Conservation (phyloP, 2,797 vertebrate species). For the Protosalanx chinensis region DNA sequence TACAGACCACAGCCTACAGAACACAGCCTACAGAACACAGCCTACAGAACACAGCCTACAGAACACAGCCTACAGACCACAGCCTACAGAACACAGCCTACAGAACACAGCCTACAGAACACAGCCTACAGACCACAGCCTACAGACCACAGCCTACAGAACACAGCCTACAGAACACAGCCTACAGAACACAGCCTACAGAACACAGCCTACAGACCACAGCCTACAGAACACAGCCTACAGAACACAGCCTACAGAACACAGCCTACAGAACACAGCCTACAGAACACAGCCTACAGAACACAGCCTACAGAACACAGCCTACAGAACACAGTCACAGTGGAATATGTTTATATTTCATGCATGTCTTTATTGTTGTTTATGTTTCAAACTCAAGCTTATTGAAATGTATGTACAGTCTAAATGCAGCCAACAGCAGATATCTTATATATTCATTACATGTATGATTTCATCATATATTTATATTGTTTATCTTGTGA, state of each 20-base stretch:
- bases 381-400: constrained; percentile 27
- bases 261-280: neutral
- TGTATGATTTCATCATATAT: constrained; percentile 13
- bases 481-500: constrained; percentile 23
- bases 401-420: constrained; percentile 35
- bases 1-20: constrained; percentile 1
- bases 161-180: constrained; percentile 5
- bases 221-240: too few relatives aligned
- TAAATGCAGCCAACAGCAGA: constrained; percentile 33
- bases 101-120: neutral
- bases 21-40: too few relatives aligned
- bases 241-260: too few relatives aligned
- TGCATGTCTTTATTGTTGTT: constrained; percentile 20
- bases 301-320: too few relatives aligned
- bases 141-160: too few relatives aligned
- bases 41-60: too few relatives aligned
- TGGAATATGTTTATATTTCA: constrained; percentile 23
- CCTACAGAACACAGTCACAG: constrained; percentile 16
- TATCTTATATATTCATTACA: constrained; percentile 18
- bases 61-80: too few relatives aligned
- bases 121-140: too few relatives aligned
- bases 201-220: too few relatives aligned
- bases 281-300: too few relatives aligned
- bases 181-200: neutral
- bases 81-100: constrained; percentile 7